Base-by-base conservation (phyloP, 37 sponge, comb jelly and placozoan species). In the Crambe crambe region DNA sequence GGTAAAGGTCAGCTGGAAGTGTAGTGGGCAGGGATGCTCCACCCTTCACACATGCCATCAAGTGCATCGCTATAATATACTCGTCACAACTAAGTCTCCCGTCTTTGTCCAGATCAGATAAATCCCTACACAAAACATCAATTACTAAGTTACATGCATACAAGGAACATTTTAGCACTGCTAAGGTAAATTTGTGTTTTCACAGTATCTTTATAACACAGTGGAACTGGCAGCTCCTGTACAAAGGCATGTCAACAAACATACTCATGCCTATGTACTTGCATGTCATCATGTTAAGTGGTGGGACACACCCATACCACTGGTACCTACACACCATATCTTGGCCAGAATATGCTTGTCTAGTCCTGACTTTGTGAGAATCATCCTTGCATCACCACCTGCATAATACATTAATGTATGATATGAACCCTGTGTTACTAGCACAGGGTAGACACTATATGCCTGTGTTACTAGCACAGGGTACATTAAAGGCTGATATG, bases 61-160 rank as follows among this genome's bases (percentile, higher is more conserved):
- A 80, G 72, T 90, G 92, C 80, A 86, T 75, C 32, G 94, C 94
- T 25, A 93, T 82, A 56, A 54, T 41, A 74, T 90, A 93, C 77
- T 93, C 94, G 1, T 82, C 83, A 4, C 31, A 2, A n/a, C 80
- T 47, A 2, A 93, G 77, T 22, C 74, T 79, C 34, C 94, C 94
- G 74, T 93, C 94, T 68, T 86, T 86, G 72, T 93, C 91, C 20
- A 83, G 41, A 68, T 93, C 94, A 25, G 91, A 61, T 43, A 93
- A 75, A 37, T 71, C 80, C 94, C 93, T 92, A 79, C 4, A 62
- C 12, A 30, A n/a, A n/a, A n/a, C n/a, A n/a, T n/a, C n/a, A n/a
- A n/a, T n/a, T n/a, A n/a, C n/a, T n/a, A n/a, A n/a, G n/a, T n/a
- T n/a, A n/a, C n/a, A n/a, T n/a, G n/a, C n/a, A n/a, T n/a, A n/a